phyloP scores from a whole-genome alignment of 2,888 invertebrate genomes.

The Zele albiditarsus region DNA sequence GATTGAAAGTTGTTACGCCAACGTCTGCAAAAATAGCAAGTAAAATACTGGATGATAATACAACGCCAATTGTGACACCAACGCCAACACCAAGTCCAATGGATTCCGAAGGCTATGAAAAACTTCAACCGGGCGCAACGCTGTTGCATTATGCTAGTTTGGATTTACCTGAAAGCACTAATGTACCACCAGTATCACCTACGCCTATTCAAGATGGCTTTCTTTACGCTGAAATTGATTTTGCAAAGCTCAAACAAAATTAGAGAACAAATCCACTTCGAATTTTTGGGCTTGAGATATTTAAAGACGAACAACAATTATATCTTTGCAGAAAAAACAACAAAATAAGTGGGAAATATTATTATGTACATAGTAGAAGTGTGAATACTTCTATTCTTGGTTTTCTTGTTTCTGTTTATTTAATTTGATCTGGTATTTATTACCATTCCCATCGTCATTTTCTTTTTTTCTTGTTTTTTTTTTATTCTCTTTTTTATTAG shows the following conservation, averaged over 20 bases:
- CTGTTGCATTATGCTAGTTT: conserved; percentile 80
- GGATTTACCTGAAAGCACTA: conserved; percentile 75
- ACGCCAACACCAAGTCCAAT: conserved; percentile 72
- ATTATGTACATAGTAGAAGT: conserved; percentile 40
- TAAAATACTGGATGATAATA: conserved; percentile 61
- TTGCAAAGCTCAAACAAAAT: conserved; percentile 75
- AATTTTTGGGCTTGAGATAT: neutral
- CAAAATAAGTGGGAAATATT: conserved; percentile 9
- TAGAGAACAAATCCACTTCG: conserved; percentile 44
- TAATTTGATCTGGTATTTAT: conserved; percentile 22
- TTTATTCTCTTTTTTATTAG: neutral
- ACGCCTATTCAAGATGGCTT: conserved; percentile 73
- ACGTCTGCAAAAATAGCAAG: conserved; percentile 43
- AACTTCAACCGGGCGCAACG: conserved; percentile 65
- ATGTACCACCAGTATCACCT: conserved; percentile 68
- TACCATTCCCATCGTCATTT: neutral
- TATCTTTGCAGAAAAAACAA: neutral
- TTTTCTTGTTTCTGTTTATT: conserved; percentile 3
- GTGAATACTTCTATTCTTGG: conserved; percentile 9
- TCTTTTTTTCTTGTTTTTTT: neutral
- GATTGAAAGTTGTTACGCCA: conserved; percentile 50
- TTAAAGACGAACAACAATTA: neutral
- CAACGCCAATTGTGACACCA: conserved; percentile 60
- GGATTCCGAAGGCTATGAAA: conserved; percentile 73
- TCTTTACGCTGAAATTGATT: conserved; percentile 88